Conservation (phyloP, 2,797 vertebrate genomes). For the Zalophus californianus region DNA sequence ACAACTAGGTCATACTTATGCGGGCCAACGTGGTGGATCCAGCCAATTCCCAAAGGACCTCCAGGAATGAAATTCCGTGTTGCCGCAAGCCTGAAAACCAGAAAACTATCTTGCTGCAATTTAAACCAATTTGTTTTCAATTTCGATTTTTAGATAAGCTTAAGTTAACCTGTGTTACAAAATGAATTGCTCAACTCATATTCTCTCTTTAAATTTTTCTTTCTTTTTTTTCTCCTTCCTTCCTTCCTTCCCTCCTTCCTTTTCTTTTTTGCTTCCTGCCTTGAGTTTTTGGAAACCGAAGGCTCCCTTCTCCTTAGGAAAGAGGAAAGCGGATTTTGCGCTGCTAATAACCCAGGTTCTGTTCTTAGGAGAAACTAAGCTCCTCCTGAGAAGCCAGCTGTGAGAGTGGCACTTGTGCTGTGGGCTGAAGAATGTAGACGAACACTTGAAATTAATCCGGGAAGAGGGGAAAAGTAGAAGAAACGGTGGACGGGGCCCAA, state of each 20-base stretch:
- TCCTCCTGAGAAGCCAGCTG: not conserved
- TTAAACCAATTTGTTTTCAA: not conserved
- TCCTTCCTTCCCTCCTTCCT: accelerated
- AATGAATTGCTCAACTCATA: not conserved
- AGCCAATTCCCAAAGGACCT: not conserved
- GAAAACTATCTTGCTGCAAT: not conserved
- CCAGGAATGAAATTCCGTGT: not conserved
- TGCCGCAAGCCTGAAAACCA: not conserved
- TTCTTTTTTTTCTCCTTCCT: not conserved
- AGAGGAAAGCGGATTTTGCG: not conserved
- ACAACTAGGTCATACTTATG: not conserved
- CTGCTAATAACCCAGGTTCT: not conserved
- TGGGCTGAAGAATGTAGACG: not conserved
- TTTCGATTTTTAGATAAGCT: not conserved
- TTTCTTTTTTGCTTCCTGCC: not conserved
- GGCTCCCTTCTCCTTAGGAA: not conserved
- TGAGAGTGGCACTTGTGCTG: not conserved
- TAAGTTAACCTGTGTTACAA: not conserved
- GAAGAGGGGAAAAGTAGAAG: not conserved
- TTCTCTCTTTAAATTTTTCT: not conserved
- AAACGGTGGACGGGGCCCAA: not conserved
- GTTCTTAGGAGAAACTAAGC: not conserved
- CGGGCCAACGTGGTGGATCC: not conserved
- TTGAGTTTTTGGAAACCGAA: not conserved
- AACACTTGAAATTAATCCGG: not conserved